phyloP scores from a whole-genome alignment of 2,888 invertebrate genomes.

The Diplazon laetatorius region DNA sequence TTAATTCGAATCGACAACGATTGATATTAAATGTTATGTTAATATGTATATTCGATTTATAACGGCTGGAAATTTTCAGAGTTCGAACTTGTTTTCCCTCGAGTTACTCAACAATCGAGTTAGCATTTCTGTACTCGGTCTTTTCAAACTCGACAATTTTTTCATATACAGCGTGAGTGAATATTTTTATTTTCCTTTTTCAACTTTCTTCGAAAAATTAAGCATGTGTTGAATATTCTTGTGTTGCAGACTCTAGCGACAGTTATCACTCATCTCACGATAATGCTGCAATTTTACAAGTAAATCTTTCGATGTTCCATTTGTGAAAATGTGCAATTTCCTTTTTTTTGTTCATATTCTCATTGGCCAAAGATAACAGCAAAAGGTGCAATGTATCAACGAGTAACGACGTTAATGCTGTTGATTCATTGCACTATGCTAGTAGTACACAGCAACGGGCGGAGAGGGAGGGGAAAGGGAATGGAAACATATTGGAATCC shows the following conservation, averaged over 20 bases:
- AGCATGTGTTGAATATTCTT: neutral
- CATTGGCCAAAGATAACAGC: neutral
- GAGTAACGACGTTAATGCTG: neutral
- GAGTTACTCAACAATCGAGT: slow-evolving; percentile 46
- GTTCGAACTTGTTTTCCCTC: slow-evolving; percentile 26
- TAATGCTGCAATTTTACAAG: slow-evolving; percentile 15
- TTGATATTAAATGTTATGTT: too few species aligned
- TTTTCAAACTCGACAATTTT: slow-evolving; percentile 41
- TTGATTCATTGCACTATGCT: neutral
- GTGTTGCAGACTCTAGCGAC: slow-evolving; percentile 11
- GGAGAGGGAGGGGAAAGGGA: too few species aligned
- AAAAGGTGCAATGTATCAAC: neutral
- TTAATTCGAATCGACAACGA: too few species aligned
- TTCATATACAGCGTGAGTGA: slow-evolving; percentile 16
- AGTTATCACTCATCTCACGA: neutral
- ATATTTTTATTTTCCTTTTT: neutral
- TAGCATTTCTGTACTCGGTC: slow-evolving; percentile 31
- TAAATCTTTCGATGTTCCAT: neutral
- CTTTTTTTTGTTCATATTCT: neutral
- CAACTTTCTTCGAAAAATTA: neutral
- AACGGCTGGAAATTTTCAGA: slow-evolving; percentile 32
- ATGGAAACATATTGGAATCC: too few species aligned
- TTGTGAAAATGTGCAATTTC: neutral
- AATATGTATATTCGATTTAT: too few species aligned
- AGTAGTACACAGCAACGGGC: neutral